phyloP scores from a whole-genome alignment of 2,113 vertebrate genomes.

The Baryphthengus martii region DNA sequence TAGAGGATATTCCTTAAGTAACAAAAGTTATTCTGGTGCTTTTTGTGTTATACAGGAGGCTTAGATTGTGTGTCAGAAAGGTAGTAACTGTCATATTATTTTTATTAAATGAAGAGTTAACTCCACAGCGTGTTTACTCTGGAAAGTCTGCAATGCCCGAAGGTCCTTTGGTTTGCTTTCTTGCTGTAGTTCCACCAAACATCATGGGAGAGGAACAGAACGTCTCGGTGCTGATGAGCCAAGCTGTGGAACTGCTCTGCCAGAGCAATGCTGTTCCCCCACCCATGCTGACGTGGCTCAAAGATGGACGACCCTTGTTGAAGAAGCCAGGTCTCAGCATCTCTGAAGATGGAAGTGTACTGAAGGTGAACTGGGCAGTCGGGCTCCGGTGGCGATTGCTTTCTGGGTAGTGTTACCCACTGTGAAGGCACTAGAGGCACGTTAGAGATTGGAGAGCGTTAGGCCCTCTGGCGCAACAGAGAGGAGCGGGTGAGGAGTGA shows the following conservation, averaged over 20 bases:
- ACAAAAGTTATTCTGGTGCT: neutral
- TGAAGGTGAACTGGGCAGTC: conserved; percentile 78
- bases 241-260: conserved; percentile 82
- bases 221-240: conserved; percentile 79
- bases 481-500: neutral
- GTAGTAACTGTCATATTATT: neutral
- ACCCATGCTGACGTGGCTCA: conserved; percentile 84
- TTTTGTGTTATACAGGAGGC: neutral
- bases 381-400: accelerated
- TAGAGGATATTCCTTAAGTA: neutral
- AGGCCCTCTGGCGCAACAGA: neutral
- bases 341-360: conserved; percentile 79
- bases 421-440: accelerated
- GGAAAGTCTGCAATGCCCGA: neutral
- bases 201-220: conserved; percentile 95
- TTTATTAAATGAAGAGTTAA: neutral
- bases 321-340: conserved; percentile 82
- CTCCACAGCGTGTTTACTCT: neutral
- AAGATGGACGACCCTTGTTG: conserved; percentile 85
- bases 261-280: conserved; percentile 85
- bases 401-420: too few relatives aligned
- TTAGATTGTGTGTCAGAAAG: neutral
- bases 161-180: neutral
- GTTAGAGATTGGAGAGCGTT: accelerated
- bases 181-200: conserved; percentile 86